Evolutionary conservation across 1,140 invertebrate species (phyloP).

Genomic region (Aphaenogaster ashmeadi): DNA sequence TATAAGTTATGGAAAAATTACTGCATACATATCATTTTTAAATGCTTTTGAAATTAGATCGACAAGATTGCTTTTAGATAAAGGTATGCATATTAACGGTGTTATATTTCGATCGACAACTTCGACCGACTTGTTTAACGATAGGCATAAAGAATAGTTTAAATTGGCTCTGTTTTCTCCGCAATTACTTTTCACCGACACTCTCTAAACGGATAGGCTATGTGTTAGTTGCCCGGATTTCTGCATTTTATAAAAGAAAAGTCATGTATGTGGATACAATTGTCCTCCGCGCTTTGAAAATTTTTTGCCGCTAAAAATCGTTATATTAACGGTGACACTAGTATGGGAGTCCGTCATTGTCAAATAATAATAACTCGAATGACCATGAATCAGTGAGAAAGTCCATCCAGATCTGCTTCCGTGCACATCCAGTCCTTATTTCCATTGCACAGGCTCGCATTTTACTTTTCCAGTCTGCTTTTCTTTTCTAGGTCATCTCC

Average conservation of each 20-base stretch:
- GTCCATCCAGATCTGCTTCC: conserved; percentile 84
- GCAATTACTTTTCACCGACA: conserved; percentile 65
- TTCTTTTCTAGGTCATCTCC: conserved; percentile 84
- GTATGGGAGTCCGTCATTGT: conserved; percentile 23
- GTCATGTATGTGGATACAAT: conserved; percentile 15
- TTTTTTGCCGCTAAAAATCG: neutral
- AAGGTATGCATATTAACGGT: conserved; percentile 30
- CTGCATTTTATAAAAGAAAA: conserved; percentile 33
- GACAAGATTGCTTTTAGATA: neutral
- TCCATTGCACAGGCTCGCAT: conserved; percentile 77
- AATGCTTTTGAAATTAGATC: conserved; percentile 9
- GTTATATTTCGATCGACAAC: conserved; percentile 53
- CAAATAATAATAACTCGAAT: conserved; percentile 14
- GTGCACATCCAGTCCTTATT: conserved; percentile 86
- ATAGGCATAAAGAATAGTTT: conserved; percentile 54
- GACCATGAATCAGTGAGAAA: conserved; percentile 80
- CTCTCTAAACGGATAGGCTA: conserved; percentile 52
- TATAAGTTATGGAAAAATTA: conserved; percentile 3
- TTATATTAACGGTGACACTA: conserved; percentile 22
- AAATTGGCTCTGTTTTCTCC: conserved; percentile 63
- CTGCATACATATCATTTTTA: neutral
- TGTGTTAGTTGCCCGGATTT: conserved; percentile 6
- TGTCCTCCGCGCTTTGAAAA: neutral
- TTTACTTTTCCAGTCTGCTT: conserved; percentile 85
- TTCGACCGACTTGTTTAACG: conserved; percentile 64